Evolutionary conservation across 2,888 invertebrate genomes (phyloP).

Genomic region (Lingula anatina): DNA sequence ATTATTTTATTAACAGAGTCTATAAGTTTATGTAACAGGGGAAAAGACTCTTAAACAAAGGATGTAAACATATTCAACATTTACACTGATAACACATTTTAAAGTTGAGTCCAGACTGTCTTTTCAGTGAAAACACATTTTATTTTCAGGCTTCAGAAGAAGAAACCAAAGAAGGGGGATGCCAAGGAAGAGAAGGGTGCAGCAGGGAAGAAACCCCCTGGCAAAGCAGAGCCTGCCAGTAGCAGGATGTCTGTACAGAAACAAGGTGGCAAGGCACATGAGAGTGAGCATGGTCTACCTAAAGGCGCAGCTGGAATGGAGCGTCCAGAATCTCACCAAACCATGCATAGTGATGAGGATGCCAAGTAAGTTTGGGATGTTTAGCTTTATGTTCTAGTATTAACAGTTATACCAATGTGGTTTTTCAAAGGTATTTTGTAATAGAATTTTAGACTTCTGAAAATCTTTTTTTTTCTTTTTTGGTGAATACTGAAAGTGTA

Average conservation of each 20-base stretch:
- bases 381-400: no score
- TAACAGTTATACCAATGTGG: no score
- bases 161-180: constrained; percentile 19
- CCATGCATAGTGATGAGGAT: constrained; percentile 18
- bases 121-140: not conserved
- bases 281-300: constrained; percentile 24
- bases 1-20: no score
- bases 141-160: constrained; percentile 6
- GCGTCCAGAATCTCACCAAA: constrained; percentile 47
- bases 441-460: no score
- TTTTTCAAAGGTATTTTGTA: no score
- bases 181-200: constrained; percentile 36
- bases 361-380: no score
- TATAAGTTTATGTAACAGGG: no score
- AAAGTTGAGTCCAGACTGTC: not conserved
- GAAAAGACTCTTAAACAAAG: no score
- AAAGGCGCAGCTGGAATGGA: constrained; percentile 34
- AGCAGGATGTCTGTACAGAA: constrained; percentile 22
- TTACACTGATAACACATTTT: no score
- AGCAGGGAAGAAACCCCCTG: constrained; percentile 14
- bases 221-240: constrained; percentile 21
- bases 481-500: no score
- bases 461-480: no score
- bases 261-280: constrained; percentile 23
- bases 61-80: no score